Evolutionary conservation across 2,888 invertebrate genomes (phyloP).

Genomic region (Drosophila meridiana): DNA sequence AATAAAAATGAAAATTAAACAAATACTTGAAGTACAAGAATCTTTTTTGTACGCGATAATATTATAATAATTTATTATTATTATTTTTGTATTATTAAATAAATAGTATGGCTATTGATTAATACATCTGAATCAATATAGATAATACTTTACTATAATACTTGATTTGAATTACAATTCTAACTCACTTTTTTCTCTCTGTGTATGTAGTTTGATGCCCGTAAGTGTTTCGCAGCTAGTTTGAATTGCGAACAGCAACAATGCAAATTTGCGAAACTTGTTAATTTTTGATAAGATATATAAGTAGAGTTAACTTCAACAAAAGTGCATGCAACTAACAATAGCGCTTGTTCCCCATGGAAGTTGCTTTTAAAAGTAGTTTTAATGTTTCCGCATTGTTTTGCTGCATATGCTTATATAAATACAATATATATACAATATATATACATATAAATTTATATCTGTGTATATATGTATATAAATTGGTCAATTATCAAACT

Average conservation of each 20-base stretch:
- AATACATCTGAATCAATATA: not conserved
- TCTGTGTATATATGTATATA: not conserved
- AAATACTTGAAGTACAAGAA: not conserved
- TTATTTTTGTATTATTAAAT: not conserved
- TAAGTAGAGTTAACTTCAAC: constrained; percentile 67
- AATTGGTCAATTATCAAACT: not conserved
- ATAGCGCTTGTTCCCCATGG: not conserved
- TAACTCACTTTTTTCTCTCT: not conserved
- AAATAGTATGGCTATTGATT: not conserved
- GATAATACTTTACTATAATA: not conserved
- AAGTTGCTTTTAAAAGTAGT: constrained; percentile 1
- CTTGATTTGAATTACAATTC: not conserved
- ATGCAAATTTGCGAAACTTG: constrained; percentile 62
- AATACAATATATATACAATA: not conserved
- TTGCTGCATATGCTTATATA: too few species aligned
- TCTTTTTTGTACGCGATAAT: not conserved
- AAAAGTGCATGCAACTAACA: constrained; percentile 24
- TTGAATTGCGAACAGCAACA: constrained; percentile 24
- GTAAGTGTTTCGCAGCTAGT: constrained; percentile 10
- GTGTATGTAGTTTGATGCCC: constrained; percentile 4
- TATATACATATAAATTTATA: not conserved
- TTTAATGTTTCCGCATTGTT: not conserved
- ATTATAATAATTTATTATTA: not conserved
- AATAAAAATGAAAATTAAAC: not conserved
- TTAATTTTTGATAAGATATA: constrained; percentile 69